Evolutionary conservation across 2,888 invertebrate genomes (phyloP).

Genomic region (Euplagia quadripunctaria): DNA sequence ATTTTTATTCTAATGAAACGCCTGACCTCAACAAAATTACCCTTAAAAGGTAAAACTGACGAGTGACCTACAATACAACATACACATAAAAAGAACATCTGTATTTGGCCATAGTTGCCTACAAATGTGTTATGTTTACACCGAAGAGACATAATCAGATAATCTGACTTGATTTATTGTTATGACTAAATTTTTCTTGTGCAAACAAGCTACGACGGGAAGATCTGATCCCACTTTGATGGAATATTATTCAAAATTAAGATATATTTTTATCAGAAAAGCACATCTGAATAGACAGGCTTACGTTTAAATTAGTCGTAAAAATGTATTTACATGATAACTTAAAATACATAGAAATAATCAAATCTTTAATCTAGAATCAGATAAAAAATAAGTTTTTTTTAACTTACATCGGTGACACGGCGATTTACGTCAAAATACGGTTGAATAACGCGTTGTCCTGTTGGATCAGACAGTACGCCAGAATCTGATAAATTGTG

Average conservation of each 20-base stretch:
- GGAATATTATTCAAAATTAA: neutral
- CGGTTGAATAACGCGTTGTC: constrained; percentile 42
- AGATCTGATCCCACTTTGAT: neutral
- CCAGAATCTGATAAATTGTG: constrained; percentile 38
- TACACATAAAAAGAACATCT: constrained; percentile 27
- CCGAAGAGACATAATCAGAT: constrained; percentile 34
- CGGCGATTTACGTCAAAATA: constrained; percentile 52
- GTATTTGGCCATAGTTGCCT: constrained; percentile 38
- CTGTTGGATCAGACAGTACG: constrained; percentile 40
- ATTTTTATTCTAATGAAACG: constrained; percentile 26
- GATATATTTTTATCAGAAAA: neutral
- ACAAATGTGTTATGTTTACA: constrained; percentile 32
- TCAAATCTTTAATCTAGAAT: constrained; percentile 26
- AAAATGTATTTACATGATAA: neutral
- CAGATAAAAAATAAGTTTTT: constrained; percentile 42
- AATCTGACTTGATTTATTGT: constrained; percentile 28
- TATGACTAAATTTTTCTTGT: neutral
- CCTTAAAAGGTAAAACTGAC: constrained; percentile 40
- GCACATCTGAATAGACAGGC: constrained; percentile 10
- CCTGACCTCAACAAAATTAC: constrained; percentile 37
- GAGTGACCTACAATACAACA: constrained; percentile 37
- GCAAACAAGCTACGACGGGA: neutral
- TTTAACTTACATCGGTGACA: constrained; percentile 48
- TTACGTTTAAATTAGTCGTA: constrained; percentile 1
- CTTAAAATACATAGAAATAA: neutral